A percentile compares a stretch with the other conserved stretches of the same genome.
Conservation (phyloP, 2,113 vertebrate species). For the Columba janthina region DNA sequence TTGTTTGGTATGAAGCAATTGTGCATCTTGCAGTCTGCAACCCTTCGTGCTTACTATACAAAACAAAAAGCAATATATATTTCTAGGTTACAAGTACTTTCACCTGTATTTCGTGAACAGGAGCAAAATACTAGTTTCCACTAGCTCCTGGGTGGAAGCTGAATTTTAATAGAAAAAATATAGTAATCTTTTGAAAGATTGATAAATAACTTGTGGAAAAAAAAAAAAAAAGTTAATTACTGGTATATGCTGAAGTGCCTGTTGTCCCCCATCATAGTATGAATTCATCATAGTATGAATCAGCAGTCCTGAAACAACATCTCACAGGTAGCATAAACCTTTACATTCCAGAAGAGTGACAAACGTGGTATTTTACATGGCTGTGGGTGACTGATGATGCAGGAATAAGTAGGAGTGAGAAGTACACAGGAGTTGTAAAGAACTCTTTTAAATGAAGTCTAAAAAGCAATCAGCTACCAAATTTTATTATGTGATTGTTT, state of each 20-base stretch:
- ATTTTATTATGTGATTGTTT: neutral
- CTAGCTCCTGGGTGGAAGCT: neutral
- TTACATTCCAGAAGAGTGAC: neutral
- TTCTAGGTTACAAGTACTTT: neutral
- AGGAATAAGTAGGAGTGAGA: constrained; percentile 6
- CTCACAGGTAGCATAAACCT: neutral
- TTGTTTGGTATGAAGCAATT: neutral
- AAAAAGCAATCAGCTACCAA: neutral
- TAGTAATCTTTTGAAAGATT: neutral
- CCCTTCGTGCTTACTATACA: neutral
- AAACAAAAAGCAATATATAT: neutral
- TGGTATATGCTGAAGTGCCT: neutral
- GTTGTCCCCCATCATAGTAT: neutral
- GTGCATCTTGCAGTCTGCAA: neutral
- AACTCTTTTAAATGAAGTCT: neutral
- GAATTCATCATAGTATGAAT: constrained; percentile 4
- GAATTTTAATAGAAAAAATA: neutral
- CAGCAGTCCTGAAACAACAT: neutral
- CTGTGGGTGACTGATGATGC: neutral
- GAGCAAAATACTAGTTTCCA: neutral
- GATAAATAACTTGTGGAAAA: constrained; percentile 5
- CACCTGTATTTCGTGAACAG: neutral
- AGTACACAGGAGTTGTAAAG: neutral
- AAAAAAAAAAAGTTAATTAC: neutral
- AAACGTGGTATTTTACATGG: neutral